Percentiles rank a stretch among this genome's conserved stretches.
phyloP scores from a whole-genome alignment of 2,888 invertebrate species.

The Nomada ruficornis region DNA sequence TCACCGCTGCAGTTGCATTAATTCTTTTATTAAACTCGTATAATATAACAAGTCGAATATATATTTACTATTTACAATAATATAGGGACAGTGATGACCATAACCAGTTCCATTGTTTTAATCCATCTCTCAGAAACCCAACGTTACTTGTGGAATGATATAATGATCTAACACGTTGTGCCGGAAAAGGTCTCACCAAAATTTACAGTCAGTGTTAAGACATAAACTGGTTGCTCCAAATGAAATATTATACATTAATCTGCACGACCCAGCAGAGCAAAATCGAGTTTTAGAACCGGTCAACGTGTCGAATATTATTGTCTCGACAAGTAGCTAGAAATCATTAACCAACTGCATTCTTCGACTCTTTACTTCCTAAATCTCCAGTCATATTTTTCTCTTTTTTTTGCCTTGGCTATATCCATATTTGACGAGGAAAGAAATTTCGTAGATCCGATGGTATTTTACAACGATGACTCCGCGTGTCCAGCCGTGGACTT shows the following conservation, averaged over 20 bases:
- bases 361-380: slow-evolving; percentile 39
- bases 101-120: too few species aligned
- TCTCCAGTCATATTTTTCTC: slow-evolving; percentile 10
- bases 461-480: slow-evolving; percentile 67
- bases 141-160: too few species aligned
- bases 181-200: not conserved
- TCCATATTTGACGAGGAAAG: slow-evolving; percentile 15
- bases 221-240: slow-evolving; percentile 4
- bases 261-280: not conserved
- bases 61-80: too few species aligned
- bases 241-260: slow-evolving; percentile 9
- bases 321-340: slow-evolving; percentile 34
- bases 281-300: slow-evolving; percentile 46
- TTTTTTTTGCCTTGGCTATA: too few species aligned
- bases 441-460: slow-evolving; percentile 44
- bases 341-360: slow-evolving; percentile 22
- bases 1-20: too few species aligned
- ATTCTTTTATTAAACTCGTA: too few species aligned
- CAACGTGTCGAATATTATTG: slow-evolving; percentile 33
- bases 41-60: too few species aligned
- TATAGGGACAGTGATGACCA: too few species aligned
- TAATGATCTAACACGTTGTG: too few species aligned
- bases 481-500: slow-evolving; percentile 62
- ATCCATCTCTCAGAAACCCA: too few species aligned
- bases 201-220: not conserved